Evolutionary conservation across 2,797 vertebrate species (phyloP).

Genomic region (Muraenolepis orangiensis): DNA sequence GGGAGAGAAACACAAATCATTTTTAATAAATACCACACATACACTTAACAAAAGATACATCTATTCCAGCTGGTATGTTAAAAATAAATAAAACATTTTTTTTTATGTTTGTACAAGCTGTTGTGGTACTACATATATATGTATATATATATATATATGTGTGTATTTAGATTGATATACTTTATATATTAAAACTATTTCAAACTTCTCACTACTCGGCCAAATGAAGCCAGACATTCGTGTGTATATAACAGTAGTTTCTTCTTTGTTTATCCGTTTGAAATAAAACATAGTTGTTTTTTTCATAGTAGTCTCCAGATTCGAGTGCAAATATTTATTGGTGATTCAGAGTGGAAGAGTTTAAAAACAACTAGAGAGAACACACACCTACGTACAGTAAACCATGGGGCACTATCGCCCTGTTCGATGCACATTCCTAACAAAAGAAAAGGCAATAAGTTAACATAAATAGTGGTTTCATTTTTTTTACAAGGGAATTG

Average conservation of each 20-base stretch:
- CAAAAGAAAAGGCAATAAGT: slow-evolving; percentile 85
- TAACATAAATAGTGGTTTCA: slow-evolving; percentile 74
- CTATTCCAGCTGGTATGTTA: slow-evolving; percentile 90
- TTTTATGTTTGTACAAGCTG: slow-evolving; percentile 97
- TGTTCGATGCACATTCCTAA: slow-evolving; percentile 85
- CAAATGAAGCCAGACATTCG: slow-evolving; percentile 96
- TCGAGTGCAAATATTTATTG: slow-evolving; percentile 78
- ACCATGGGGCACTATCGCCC: slow-evolving; percentile 71
- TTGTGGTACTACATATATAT: slow-evolving; percentile 78
- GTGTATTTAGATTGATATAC: slow-evolving; percentile 68
- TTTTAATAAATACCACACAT: slow-evolving; percentile 89
- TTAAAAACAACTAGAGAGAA: slow-evolving; percentile 69
- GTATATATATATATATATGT: slow-evolving; percentile 41
- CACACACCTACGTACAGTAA: slow-evolving; percentile 73
- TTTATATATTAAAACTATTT: slow-evolving; percentile 85
- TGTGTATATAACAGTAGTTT: slow-evolving; percentile 84
- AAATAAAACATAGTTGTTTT: slow-evolving; percentile 70
- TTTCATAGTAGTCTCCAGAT: slow-evolving; percentile 74
- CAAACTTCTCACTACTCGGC: slow-evolving; percentile 86
- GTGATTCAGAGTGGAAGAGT: slow-evolving; percentile 69
- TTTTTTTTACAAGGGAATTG: slow-evolving; percentile 72
- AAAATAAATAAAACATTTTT: slow-evolving; percentile 83
- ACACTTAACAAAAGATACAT: slow-evolving; percentile 88
- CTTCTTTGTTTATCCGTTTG: slow-evolving; percentile 65
- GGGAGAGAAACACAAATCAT: slow-evolving; percentile 85